These are phyloP conservation scores for Gulo gulo DNA, from an alignment of 2,113 vertebrate species.

Conservation along the genomic window DNA sequence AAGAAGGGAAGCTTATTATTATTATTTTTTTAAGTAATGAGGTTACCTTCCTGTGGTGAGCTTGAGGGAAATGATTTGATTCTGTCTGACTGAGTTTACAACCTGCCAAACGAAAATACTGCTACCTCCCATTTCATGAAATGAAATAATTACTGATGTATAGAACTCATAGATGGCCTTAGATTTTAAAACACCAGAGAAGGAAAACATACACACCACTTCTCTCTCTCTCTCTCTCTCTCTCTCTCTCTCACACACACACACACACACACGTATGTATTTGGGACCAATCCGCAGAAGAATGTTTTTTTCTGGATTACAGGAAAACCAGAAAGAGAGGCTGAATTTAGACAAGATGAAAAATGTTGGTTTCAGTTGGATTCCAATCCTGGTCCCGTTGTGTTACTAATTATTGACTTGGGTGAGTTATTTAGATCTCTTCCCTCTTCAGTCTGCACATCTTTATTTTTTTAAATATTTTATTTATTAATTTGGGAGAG, in stretches of 20 bases:
- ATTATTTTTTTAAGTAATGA: background rate
- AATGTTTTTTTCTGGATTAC: background rate
- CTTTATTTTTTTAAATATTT: background rate
- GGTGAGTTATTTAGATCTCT: background rate
- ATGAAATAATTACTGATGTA: background rate
- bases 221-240: background rate
- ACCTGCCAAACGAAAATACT: background rate
- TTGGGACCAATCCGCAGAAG: background rate
- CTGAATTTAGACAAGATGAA: background rate
- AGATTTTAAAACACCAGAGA: background rate
- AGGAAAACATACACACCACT: background rate
- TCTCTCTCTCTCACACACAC: too few species aligned
- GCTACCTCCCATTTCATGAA: background rate
- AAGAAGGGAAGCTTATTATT: background rate
- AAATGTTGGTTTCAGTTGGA: accelerated
- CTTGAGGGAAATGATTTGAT: background rate
- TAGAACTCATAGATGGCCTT: background rate
- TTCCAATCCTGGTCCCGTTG: accelerated
- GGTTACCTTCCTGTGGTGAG: background rate
- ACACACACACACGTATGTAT: background rate
- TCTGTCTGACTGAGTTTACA: conserved; percentile 25
- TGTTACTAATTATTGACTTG: background rate
- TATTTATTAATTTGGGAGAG: background rate
- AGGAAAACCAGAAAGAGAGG: background rate
- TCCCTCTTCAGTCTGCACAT: background rate